Conservation (phyloP, 2,888 invertebrate species). For the Heliconius ethilla region DNA sequence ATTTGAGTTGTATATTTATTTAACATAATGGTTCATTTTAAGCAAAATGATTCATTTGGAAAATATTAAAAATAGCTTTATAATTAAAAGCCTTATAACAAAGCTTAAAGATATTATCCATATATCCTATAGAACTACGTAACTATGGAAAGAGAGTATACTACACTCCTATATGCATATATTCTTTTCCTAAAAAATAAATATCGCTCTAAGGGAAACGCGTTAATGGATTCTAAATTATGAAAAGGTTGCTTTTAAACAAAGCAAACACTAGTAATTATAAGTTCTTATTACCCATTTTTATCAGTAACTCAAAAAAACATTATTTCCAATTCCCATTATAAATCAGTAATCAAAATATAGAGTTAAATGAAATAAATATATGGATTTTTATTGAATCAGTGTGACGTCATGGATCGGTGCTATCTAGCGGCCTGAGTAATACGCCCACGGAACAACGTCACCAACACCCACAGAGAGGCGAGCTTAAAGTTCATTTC, state of each 20-base stretch:
- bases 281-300: background rate
- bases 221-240: too few relatives aligned
- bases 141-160: too few relatives aligned
- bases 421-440: conserved; percentile 56
- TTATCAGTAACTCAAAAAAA: background rate
- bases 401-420: conserved; percentile 42
- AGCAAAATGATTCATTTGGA: too few relatives aligned
- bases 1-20: background rate
- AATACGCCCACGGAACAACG: conserved; percentile 60
- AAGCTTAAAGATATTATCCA: too few relatives aligned
- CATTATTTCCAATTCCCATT: background rate
- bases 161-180: background rate
- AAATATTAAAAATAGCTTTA: too few relatives aligned
- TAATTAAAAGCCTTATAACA: too few relatives aligned
- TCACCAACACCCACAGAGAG: conserved; percentile 54
- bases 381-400: background rate
- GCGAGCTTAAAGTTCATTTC: conserved; percentile 48
- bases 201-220: too few relatives aligned
- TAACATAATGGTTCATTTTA: background rate
- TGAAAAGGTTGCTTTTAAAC: background rate
- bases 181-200: background rate
- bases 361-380: background rate
- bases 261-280: background rate
- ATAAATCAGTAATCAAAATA: background rate
- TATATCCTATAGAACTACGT: too few relatives aligned